phyloP scores from a whole-genome alignment of 2,888 invertebrate genomes.

The Phalangium opilio region DNA sequence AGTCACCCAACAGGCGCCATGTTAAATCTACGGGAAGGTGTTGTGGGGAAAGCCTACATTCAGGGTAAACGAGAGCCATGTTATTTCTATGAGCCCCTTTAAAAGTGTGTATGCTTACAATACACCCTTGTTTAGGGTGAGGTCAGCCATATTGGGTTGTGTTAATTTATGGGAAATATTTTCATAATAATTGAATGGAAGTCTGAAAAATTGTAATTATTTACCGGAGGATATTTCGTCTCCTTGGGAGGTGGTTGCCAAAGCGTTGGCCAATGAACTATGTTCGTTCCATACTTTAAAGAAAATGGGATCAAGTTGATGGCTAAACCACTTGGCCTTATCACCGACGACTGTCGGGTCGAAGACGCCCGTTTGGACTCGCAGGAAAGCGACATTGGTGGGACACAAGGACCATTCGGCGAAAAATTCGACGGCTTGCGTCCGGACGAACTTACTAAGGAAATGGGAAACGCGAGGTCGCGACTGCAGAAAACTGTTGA shows the following conservation, averaged over 20 bases:
- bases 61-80: no score
- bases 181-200: no score
- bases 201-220: no score
- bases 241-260: conserved; percentile 9
- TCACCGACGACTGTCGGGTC: conserved; percentile 93
- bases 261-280: conserved; percentile 26
- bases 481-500: conserved; percentile 87
- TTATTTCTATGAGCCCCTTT: no score
- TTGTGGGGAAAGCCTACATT: no score
- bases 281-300: conserved; percentile 87
- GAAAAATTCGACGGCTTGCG: conserved; percentile 96
- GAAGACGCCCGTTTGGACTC: conserved; percentile 40
- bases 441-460: conserved; percentile 77
- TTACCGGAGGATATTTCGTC: conserved; percentile 14
- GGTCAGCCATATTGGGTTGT: no score
- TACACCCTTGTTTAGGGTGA: no score
- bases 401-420: conserved; percentile 98
- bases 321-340: conserved; percentile 93
- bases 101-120: no score
- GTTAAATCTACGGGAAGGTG: no score
- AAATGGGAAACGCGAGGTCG: conserved; percentile 76
- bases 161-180: no score
- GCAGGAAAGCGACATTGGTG: conserved; percentile 86
- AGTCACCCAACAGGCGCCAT: no score
- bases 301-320: conserved; percentile 67